Base-by-base conservation (phyloP, 1,140 invertebrate genomes). In the Euglossa dilemma region DNA sequence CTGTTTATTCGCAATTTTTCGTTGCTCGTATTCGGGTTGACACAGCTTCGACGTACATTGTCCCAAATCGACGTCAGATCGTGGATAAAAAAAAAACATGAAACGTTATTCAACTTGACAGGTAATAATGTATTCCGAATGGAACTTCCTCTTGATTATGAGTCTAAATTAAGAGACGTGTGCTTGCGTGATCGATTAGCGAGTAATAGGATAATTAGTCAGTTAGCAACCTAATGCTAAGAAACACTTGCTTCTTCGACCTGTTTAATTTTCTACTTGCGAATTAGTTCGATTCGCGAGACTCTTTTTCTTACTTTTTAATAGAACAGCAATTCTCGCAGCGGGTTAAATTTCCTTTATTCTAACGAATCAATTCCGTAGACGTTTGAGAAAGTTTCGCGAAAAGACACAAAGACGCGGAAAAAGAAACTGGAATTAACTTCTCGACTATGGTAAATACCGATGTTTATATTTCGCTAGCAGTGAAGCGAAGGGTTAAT, bases 1-100 rank as follows among this genome's bases (percentile, higher is more conserved):
- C 12, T 11, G 52, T 25, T 64, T 36, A 20, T 63, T 72, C 45
- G 14, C 47, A 57, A 80, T 73, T 80, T 64, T 80, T 64, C 59
- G 18, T 45, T 18, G 61, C 47, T 74, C 67, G 47, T 18, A 20
- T 11, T 7, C 47, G 23, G 36, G 45, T 54, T n/a, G 54, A 20
- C 20, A 20, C 54, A 47, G 3, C 50, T 64, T 50, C 11, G 45
- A 43, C n/a, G 52, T 11, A 20, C 6, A 20, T 20, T 47, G n/a
- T 47, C 16, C 43, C 4, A 36, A 69, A 69, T 78, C 12, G 20
- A 57, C 1, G 36, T 47, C 18, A 1, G n/a, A 70, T 69, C 76
- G 0, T 25, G 0, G 54, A 47, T 69, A 47, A n/a, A 2, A 47
- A n/a, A 2, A 16, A 7, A 12, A 50, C 25, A 12, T 12, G 45